Evolutionary conservation across 2,888 invertebrate genomes (phyloP).

Genomic region (Drosophila greeni): DNA sequence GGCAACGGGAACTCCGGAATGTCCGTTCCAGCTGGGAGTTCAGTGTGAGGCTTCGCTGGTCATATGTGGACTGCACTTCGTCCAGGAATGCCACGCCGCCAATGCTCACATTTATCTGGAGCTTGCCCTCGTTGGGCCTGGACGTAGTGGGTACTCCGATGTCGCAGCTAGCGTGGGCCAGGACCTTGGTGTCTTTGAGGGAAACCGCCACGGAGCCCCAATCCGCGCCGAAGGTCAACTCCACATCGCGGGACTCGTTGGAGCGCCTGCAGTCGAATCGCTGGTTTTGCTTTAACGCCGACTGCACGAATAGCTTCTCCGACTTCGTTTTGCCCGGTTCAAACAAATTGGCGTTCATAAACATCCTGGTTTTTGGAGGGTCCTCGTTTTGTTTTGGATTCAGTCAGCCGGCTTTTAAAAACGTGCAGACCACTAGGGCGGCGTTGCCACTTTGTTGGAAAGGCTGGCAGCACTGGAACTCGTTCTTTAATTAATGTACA

Average conservation of each 20-base stretch:
- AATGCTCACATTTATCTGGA: conserved; percentile 92
- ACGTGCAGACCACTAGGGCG: conserved; percentile 20
- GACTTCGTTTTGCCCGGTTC: conserved; percentile 61
- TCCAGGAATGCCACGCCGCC: conserved; percentile 92
- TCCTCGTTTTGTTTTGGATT: conserved; percentile 19
- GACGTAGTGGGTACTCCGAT: conserved; percentile 90
- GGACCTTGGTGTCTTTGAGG: conserved; percentile 90
- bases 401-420: conserved; percentile 27
- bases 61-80: conserved; percentile 85
- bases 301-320: conserved; percentile 56
- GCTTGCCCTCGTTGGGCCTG: conserved; percentile 92
- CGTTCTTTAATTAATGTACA: neutral
- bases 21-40: conserved; percentile 92
- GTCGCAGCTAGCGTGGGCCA: conserved; percentile 93
- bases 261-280: conserved; percentile 88
- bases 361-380: conserved; percentile 42
- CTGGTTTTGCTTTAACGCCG: conserved; percentile 52
- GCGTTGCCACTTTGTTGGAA: conserved; percentile 16
- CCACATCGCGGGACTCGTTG: conserved; percentile 85
- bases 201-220: conserved; percentile 90
- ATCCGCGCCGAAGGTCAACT: conserved; percentile 88
- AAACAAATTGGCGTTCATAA: conserved; percentile 59
- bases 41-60: conserved; percentile 84
- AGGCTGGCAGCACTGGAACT: neutral
- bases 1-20: conserved; percentile 92